Conservation (phyloP, 2,797 vertebrate species). For the Meda fulgida region DNA sequence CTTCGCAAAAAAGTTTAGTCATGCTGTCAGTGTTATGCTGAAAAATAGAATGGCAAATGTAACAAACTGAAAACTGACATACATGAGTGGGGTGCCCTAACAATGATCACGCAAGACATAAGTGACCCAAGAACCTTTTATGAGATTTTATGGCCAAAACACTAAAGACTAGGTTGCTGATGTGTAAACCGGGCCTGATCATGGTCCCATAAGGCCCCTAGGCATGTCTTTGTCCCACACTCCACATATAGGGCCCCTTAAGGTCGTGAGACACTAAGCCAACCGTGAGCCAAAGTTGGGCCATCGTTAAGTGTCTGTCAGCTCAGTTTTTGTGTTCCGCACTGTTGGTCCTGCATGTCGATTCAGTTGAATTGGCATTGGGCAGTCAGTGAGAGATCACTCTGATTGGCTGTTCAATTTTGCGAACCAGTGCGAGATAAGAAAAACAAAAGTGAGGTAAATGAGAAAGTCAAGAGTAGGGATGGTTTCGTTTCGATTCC, state of each 20-base stretch:
- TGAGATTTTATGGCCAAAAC: background rate
- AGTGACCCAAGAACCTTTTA: background rate
- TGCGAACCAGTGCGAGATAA: background rate
- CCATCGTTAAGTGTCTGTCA: background rate
- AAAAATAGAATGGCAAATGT: conserved; percentile 21
- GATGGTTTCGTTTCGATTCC: too few species aligned
- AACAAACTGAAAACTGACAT: background rate
- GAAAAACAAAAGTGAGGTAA: background rate
- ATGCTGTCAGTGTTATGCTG: background rate
- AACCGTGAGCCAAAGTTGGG: background rate
- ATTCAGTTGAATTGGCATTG: background rate
- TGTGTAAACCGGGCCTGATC: background rate
- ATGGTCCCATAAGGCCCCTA: background rate
- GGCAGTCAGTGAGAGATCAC: background rate
- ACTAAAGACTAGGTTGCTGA: background rate
- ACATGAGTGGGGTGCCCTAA: background rate
- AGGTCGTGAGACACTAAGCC: background rate
- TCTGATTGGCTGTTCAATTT: background rate
- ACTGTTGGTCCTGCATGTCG: background rate
- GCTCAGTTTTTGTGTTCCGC: background rate
- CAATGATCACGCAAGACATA: background rate
- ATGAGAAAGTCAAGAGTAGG: background rate
- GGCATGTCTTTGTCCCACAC: background rate
- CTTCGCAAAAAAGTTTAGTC: conserved; percentile 17
- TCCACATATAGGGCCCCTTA: background rate